Percentiles rank a stretch among this genome's conserved stretches.
Conservation (phyloP, 2,113 vertebrate species). For the Bubo bubo region DNA sequence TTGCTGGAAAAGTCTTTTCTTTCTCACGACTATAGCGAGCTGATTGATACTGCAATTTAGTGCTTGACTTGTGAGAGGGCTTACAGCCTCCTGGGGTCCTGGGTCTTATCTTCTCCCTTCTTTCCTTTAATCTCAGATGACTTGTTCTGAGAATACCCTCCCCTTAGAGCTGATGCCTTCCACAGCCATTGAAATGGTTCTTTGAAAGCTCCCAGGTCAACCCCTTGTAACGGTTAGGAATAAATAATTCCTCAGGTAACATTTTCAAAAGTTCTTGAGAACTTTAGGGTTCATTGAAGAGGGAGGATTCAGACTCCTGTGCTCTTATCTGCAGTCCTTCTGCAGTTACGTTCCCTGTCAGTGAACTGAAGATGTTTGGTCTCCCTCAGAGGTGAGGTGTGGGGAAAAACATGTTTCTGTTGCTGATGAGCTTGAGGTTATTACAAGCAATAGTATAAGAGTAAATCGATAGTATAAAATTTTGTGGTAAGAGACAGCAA, state of each 20-base stretch:
- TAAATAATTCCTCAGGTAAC: background rate
- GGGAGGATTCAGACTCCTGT: background rate
- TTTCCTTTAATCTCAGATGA: background rate
- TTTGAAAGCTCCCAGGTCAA: background rate
- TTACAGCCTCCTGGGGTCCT: background rate
- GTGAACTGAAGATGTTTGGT: background rate
- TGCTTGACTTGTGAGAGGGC: background rate
- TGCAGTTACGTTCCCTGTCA: background rate
- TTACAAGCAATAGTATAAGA: background rate
- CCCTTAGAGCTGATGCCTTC: background rate
- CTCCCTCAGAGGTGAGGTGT: background rate
- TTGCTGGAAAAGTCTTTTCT: background rate
- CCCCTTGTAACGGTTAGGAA: background rate
- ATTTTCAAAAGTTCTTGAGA: background rate
- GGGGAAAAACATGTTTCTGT: background rate
- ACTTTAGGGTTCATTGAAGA: background rate
- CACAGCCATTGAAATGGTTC: fast-evolving
- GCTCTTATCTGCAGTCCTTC: background rate
- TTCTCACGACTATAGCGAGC: background rate
- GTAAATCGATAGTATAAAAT: background rate
- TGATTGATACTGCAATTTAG: background rate
- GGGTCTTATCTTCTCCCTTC: background rate
- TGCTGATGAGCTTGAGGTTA: background rate
- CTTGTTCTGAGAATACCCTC: background rate
- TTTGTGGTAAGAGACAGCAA: background rate